Evolutionary conservation across 2,888 invertebrate genomes (phyloP).

Genomic region (Oxycera nigricornis): DNA sequence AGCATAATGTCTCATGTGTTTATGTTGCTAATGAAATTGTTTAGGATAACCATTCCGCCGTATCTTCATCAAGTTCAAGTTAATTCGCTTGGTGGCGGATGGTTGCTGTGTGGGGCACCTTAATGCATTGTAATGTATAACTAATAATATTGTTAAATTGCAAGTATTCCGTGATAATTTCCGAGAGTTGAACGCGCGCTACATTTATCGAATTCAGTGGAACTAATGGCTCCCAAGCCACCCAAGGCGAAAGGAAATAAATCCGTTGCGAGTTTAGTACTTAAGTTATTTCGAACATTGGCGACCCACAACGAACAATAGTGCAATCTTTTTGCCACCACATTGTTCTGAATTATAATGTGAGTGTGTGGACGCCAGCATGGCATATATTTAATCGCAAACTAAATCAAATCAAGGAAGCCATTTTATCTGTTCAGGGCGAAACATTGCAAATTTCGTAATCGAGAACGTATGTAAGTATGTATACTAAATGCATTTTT

Average conservation of each 20-base stretch:
- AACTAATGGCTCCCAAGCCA: background rate
- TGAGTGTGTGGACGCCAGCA: background rate
- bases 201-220: background rate
- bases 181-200: background rate
- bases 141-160: background rate
- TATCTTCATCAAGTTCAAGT: background rate
- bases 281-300: background rate
- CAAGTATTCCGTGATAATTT: background rate
- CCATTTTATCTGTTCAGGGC: background rate
- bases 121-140: background rate
- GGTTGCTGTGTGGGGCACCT: background rate
- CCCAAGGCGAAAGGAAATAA: background rate
- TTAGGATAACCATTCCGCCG: too few species aligned
- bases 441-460: constrained; percentile 12
- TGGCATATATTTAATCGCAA: too few species aligned
- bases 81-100: background rate
- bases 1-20: too few species aligned
- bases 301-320: constrained; percentile 8
- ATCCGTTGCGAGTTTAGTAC: background rate
- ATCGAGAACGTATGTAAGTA: background rate
- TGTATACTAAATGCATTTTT: background rate
- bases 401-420: too few species aligned
- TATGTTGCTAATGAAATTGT: too few species aligned
- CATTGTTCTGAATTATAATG: constrained; percentile 2
- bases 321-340: background rate